Base-by-base conservation (phyloP, 1,140 invertebrate genomes). In the Teleopsis dalmanni region DNA sequence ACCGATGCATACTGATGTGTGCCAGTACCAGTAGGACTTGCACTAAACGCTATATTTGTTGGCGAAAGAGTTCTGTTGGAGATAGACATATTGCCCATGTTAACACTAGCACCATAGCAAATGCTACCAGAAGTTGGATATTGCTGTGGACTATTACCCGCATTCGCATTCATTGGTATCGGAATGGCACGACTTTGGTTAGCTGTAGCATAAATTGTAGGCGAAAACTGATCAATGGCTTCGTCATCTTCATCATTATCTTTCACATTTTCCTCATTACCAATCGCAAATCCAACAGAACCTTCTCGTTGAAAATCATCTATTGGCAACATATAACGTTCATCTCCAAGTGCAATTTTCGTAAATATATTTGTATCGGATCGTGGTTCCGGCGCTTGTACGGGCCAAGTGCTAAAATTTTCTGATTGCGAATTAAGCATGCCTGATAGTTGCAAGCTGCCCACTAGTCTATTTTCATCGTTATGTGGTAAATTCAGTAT, bases 211-310 rank as follows among this genome's bases (percentile, higher is more conserved):
- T 67, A 67, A 5, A 67, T 42, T 3, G 62, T 59, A 2, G 64
- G 64, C 4, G 64, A 67, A 47, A 67, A 67, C 43, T 67, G 64
- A 54, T 67, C 64, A 3, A 55, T 55, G 14, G 64, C 62, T 51
- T 67, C 64, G 36, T 67, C 64, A 43, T 49, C 47, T 4, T 36
- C 47, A 26, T 26, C 26, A 10, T 64, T 57, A 50, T 62, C 57
- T 0, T 61, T 26, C 1, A 48, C 38, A 16, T 40, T 36, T 8
- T 23, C 50, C 10, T 13, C 19, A n/a, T 19, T 18, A 22, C 14
- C 27, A 16, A 16, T 41, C 25, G 27, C 26, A 50, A 13, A 22
- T 21, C n/a, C n/a, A n/a, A n/a, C n/a, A n/a, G n/a, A n/a, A n/a
- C n/a, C n/a, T n/a, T n/a, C n/a, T n/a, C n/a, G n/a, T n/a, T n/a